Evolutionary conservation across 2,113 vertebrate genomes (phyloP).

Genomic region (Xyliphius kryptos): DNA sequence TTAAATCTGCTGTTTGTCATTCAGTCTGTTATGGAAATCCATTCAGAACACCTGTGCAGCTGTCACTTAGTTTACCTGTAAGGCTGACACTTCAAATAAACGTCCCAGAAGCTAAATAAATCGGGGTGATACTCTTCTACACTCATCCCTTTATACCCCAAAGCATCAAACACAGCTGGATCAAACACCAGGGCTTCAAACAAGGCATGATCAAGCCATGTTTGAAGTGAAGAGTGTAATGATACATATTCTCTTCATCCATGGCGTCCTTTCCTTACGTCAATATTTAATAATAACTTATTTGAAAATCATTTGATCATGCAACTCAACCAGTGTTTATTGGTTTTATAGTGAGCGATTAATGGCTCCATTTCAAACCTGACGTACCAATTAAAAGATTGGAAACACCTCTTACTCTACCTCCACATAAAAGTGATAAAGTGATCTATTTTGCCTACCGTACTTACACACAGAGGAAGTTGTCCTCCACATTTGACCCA

Average conservation of each 20-base stretch:
- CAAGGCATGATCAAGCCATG: slow-evolving; percentile 57
- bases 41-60: slow-evolving; percentile 12
- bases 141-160: slow-evolving; percentile 18
- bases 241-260: slow-evolving; percentile 46
- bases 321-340: too few relatives aligned
- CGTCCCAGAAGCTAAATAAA: slow-evolving; percentile 31
- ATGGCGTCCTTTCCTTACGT: slow-evolving; percentile 26
- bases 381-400: too few relatives aligned
- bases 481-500: too few relatives aligned
- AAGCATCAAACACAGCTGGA: slow-evolving; percentile 56
- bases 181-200: slow-evolving; percentile 71
- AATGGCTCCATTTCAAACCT: too few relatives aligned
- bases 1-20: background rate
- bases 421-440: too few relatives aligned
- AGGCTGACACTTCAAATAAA: slow-evolving; percentile 37
- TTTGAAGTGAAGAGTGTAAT: slow-evolving; percentile 64
- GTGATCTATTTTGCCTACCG: too few relatives aligned
- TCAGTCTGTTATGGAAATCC: slow-evolving; percentile 12
- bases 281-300: too few relatives aligned
- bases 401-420: too few relatives aligned
- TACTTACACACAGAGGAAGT: too few relatives aligned
- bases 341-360: too few relatives aligned
- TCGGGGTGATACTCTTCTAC: slow-evolving; percentile 24
- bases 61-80: slow-evolving; percentile 1
- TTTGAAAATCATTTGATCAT: too few relatives aligned